These are phyloP conservation scores for Anguilla japonica DNA, from an alignment of 2,113 vertebrate species.

Conservation along the genomic window DNA sequence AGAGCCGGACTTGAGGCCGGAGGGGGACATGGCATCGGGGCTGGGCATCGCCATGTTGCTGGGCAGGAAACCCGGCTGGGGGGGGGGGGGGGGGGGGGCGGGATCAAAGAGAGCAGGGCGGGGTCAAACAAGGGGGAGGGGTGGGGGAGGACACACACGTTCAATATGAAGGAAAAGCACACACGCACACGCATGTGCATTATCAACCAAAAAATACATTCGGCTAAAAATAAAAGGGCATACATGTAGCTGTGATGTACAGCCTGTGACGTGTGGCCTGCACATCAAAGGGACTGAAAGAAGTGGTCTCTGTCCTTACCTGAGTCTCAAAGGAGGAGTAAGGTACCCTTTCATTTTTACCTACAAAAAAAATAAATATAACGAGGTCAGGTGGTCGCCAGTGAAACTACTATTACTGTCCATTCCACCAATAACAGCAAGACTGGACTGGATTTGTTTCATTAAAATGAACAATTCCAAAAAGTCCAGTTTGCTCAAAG, in stretches of 20 bases:
- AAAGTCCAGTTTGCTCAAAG: neutral
- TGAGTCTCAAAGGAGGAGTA: conserved; percentile 86
- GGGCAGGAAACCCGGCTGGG: conserved; percentile 85
- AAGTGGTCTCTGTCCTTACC: conserved; percentile 45
- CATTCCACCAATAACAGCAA: neutral
- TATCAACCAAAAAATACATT: too few relatives aligned
- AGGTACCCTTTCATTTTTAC: conserved; percentile 83
- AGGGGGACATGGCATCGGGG: conserved; percentile 88
- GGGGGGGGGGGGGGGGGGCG: conserved; percentile 23
- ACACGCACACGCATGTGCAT: neutral
- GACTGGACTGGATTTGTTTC: neutral
- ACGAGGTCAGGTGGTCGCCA: neutral
- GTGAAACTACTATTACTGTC: neutral
- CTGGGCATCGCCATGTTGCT: conserved; percentile 86
- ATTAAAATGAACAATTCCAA: too few relatives aligned
- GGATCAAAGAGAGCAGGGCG: conserved; percentile 15
- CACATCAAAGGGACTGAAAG: too few relatives aligned
- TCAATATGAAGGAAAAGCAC: neutral
- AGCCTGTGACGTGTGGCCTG: too few relatives aligned
- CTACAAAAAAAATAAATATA: conserved; percentile 57
- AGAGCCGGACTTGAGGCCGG: conserved; percentile 81
- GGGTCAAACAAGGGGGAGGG: neutral
- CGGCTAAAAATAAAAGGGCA: too few relatives aligned
- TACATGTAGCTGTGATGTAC: too few relatives aligned
- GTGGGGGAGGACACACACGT: neutral